Conservation (phyloP, 2,113 vertebrate genomes). For the Colossoma macropomum region DNA sequence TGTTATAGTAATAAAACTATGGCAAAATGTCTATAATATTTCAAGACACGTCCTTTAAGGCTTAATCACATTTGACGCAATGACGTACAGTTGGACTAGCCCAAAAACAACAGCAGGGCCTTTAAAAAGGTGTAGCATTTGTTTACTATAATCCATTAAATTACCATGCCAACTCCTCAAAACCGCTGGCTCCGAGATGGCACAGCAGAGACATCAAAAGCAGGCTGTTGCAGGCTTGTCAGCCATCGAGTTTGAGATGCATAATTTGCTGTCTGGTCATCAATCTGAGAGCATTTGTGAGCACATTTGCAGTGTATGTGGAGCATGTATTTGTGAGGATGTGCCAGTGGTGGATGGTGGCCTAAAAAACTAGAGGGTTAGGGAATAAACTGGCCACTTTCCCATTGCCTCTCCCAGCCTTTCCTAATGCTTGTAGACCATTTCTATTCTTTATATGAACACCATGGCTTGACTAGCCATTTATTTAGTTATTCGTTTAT, state of each 20-base stretch:
- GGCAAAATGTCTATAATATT: too few relatives aligned
- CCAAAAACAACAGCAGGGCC: background rate
- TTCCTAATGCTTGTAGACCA: background rate
- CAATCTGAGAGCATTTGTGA: background rate
- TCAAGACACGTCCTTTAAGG: too few relatives aligned
- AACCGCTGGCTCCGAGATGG: conserved; percentile 5
- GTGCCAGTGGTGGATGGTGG: background rate
- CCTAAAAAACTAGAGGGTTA: background rate
- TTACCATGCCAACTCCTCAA: conserved; percentile 10
- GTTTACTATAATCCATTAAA: conserved; percentile 18
- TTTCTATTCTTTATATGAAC: background rate
- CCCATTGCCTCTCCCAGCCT: background rate
- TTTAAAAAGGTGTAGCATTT: conserved; percentile 6
- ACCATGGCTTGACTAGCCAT: background rate
- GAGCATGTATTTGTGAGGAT: background rate
- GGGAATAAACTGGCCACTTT: background rate
- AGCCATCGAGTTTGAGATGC: background rate
- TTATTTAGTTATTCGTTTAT: background rate
- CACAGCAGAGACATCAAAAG: conserved; percentile 17
- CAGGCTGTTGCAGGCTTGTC: background rate
- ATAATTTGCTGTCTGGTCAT: conserved; percentile 14
- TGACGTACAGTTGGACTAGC: background rate
- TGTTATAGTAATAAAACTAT: too few relatives aligned
- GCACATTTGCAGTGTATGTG: too few relatives aligned
- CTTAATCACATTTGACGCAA: background rate